phyloP scores from a whole-genome alignment of 1,140 invertebrate genomes.

The Caenorhabditis latens region DNA sequence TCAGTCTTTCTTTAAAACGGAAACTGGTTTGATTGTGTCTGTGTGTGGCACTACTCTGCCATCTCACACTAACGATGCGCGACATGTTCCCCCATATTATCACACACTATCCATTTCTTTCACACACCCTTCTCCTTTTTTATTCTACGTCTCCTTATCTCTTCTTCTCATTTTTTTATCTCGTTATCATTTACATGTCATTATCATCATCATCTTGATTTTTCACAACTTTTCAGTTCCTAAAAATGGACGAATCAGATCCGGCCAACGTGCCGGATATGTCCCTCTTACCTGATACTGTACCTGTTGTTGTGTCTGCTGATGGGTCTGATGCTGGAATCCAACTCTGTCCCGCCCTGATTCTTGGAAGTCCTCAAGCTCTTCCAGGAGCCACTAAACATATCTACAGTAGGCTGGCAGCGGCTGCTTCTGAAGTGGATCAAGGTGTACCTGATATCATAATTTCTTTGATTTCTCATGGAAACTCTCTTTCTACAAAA shows the following conservation, averaged over 20 bases:
- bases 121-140: background rate
- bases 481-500: conserved; percentile 69
- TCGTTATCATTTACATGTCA: background rate
- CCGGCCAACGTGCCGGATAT: conserved; percentile 27
- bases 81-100: conserved; percentile 17
- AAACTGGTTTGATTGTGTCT: conserved; percentile 24
- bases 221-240: background rate
- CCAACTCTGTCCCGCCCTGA: conserved; percentile 55
- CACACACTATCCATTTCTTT: background rate
- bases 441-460: conserved; percentile 74
- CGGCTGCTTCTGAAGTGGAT: conserved; percentile 68
- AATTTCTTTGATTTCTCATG: conserved; percentile 73
- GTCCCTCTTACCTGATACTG: conserved; percentile 12
- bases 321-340: conserved; percentile 33
- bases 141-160: background rate
- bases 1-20: background rate
- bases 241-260: conserved; percentile 12
- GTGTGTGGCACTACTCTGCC: background rate
- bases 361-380: conserved; percentile 59
- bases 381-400: conserved; percentile 58
- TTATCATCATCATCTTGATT: background rate
- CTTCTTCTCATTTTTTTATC: background rate
- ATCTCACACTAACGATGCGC: conserved; percentile 31
- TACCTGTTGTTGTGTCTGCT: background rate
- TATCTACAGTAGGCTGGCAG: conserved; percentile 69